Conservation (phyloP, 2,797 vertebrate species). For the Coreius guichenoti region DNA sequence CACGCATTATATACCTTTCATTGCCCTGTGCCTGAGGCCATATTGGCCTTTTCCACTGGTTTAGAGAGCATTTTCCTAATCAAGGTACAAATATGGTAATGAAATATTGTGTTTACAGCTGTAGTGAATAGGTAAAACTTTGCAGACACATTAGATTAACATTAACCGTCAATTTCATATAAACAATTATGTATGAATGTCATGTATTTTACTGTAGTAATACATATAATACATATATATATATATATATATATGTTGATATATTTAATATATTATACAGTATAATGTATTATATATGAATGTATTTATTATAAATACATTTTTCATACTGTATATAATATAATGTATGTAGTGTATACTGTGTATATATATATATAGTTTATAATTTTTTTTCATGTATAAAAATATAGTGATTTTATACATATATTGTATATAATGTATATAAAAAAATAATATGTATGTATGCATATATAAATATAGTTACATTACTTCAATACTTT, state of each 20-base stretch:
- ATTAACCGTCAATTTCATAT: background rate
- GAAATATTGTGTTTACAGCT: background rate
- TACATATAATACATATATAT: no score
- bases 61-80: background rate
- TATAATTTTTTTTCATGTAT: background rate
- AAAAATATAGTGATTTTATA: background rate
- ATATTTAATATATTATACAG: background rate
- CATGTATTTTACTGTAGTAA: background rate
- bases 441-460: background rate
- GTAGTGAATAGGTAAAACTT: background rate
- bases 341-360: no score
- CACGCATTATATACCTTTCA: constrained; percentile 66
- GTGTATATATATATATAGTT: no score
- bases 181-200: background rate
- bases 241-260: background rate
- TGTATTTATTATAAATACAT: background rate
- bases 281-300: background rate
- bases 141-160: background rate
- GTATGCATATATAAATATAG: background rate
- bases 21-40: constrained; percentile 51
- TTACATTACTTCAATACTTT: background rate
- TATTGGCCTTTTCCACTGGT: constrained; percentile 11
- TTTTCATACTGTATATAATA: background rate
- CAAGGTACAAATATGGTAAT: background rate
- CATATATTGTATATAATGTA: background rate